Evolutionary conservation across 2,797 vertebrate species (phyloP).

Genomic region (Aldrovandia affinis): DNA sequence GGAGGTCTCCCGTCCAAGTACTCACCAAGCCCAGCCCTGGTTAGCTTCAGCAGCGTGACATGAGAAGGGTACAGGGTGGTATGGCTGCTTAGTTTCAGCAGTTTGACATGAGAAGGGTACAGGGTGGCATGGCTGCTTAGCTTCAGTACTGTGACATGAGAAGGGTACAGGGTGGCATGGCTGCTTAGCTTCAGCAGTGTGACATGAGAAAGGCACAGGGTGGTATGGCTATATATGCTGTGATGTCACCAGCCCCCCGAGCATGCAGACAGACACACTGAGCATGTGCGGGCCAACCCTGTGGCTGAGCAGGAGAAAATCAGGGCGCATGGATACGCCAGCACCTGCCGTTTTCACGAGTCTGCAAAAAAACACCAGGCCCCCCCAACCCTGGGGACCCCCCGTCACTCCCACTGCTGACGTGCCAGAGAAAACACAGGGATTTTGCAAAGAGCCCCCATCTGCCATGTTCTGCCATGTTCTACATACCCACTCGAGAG

Average conservation of each 20-base stretch:
- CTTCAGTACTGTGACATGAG: too few relatives aligned
- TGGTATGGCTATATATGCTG: not conserved
- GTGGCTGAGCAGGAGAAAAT: not conserved
- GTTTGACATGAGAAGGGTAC: too few relatives aligned
- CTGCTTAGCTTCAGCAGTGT: too few relatives aligned
- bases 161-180: too few relatives aligned
- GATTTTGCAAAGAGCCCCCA: not conserved
- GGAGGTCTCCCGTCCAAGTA: too few relatives aligned
- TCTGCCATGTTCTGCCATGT: not conserved
- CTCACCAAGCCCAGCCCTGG: too few relatives aligned
- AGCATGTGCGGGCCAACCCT: not conserved
- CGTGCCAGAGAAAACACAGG: not conserved
- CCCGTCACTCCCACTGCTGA: not conserved
- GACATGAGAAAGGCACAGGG: too few relatives aligned
- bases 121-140: too few relatives aligned
- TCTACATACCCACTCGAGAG: too few relatives aligned
- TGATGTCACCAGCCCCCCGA: not conserved
- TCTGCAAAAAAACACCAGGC: not conserved
- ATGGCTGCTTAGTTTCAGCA: too few relatives aligned
- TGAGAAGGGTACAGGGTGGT: too few relatives aligned
- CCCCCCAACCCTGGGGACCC: not conserved
- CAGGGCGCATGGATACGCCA: not conserved
- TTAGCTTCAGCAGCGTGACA: too few relatives aligned
- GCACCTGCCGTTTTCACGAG: not conserved
- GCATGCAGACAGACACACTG: not conserved